phyloP scores from a whole-genome alignment of 2,797 vertebrate species.

The Zonotrichia albicollis region DNA sequence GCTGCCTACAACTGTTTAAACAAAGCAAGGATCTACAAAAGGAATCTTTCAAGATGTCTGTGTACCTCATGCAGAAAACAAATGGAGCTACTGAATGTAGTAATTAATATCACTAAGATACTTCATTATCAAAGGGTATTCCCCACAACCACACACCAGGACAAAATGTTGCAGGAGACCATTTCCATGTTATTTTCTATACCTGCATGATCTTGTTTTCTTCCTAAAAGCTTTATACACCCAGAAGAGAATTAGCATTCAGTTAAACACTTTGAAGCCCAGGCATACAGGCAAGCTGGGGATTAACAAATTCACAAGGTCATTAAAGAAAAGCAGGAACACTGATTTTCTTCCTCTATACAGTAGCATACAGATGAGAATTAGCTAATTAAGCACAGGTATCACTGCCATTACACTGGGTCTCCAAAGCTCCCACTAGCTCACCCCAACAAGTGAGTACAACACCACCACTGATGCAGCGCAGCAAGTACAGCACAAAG shows the following conservation, averaged over 20 bases:
- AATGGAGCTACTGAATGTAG: not conserved
- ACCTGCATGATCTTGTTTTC: not conserved
- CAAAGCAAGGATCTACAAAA: not conserved
- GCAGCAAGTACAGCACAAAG: conserved; percentile 2
- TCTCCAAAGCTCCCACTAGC: not conserved
- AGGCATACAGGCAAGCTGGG: not conserved
- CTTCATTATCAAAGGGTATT: not conserved
- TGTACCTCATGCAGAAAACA: not conserved
- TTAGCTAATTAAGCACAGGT: not conserved
- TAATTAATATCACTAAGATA: not conserved
- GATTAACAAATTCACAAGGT: not conserved
- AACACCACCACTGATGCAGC: not conserved
- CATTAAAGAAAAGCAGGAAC: not conserved
- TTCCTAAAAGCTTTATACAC: not conserved
- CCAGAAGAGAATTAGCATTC: not conserved
- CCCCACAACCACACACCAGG: conserved; percentile 27
- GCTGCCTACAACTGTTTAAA: not conserved
- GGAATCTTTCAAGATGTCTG: not conserved
- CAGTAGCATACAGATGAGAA: not conserved
- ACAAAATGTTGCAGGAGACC: not conserved
- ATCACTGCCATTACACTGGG: not conserved
- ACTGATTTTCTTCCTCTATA: not conserved
- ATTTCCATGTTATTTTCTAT: conserved; percentile 9
- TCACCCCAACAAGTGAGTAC: not conserved
- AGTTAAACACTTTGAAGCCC: not conserved